A percentile compares a stretch with the other conserved stretches of the same genome.
Conservation (phyloP, 2,113 vertebrate genomes). For the Puntigrus tetrazona region DNA sequence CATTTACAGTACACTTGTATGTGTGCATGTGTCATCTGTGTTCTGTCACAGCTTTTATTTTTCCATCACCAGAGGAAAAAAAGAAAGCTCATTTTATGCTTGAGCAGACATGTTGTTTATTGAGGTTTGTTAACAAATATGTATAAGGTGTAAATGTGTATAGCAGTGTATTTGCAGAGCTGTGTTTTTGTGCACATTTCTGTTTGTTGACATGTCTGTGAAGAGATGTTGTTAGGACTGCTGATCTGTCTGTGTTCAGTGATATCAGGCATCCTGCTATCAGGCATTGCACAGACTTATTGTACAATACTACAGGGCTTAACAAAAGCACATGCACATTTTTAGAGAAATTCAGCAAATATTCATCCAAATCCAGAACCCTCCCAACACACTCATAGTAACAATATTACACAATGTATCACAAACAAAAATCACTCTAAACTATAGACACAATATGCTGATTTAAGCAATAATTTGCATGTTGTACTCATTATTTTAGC, state of each 20-base stretch:
- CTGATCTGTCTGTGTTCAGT: neutral
- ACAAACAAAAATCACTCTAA: too few relatives aligned
- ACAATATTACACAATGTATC: too few relatives aligned
- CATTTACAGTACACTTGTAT: neutral
- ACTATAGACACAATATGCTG: neutral
- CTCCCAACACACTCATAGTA: too few relatives aligned
- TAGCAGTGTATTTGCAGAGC: neutral
- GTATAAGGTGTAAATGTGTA: neutral
- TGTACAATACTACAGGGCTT: constrained; percentile 16
- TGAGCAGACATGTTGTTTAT: neutral
- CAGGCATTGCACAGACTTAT: constrained; percentile 30
- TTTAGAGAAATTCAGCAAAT: neutral
- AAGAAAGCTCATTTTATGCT: neutral
- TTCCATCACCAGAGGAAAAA: neutral
- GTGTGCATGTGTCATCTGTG: constrained; percentile 34
- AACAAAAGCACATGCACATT: constrained; percentile 6
- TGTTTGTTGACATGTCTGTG: neutral
- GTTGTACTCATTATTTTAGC: neutral
- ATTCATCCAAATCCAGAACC: too few relatives aligned
- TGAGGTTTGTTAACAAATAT: neutral
- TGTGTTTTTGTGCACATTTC: neutral
- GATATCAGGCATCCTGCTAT: constrained; percentile 11
- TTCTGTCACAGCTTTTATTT: neutral
- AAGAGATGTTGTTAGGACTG: neutral
- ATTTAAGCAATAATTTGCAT: neutral